phyloP scores from a whole-genome alignment of 2,113 vertebrate genomes.

The Larimichthys crocea region DNA sequence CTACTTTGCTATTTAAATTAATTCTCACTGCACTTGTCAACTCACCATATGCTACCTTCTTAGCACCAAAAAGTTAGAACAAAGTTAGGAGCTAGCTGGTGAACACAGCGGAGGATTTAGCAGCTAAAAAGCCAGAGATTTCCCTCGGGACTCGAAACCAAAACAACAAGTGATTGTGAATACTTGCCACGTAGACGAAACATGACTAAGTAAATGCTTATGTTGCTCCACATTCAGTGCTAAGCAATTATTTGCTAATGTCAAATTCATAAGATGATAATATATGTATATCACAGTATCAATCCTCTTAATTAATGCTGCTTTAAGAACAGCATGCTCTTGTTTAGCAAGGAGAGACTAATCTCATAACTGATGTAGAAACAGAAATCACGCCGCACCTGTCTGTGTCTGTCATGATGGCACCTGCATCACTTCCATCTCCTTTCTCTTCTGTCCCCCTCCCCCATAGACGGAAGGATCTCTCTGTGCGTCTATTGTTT shows the following conservation, averaged over 20 bases:
- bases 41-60: not conserved
- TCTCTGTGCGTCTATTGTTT: not conserved
- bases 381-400: not conserved
- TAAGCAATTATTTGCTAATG: not conserved
- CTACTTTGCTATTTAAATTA: not conserved
- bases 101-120: not conserved
- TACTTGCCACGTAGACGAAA: not conserved
- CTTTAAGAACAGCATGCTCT: not conserved
- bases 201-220: not conserved
- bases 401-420: not conserved
- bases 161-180: not conserved
- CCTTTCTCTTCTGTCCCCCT: not conserved
- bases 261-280: not conserved
- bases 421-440: not conserved
- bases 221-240: not conserved
- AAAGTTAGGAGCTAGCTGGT: not conserved
- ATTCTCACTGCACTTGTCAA: not conserved
- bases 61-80: not conserved
- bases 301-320: not conserved
- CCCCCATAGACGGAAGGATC: too few species aligned
- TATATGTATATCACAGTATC: not conserved
- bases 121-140: not conserved
- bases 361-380: too few species aligned
- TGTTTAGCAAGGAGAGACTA: not conserved
- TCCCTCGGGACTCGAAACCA: not conserved